Evolutionary conservation across 2,888 invertebrate species (phyloP), one percentile per base, ranked within the genome.

Genomic region (Agriopis aurantiaria): DNA sequence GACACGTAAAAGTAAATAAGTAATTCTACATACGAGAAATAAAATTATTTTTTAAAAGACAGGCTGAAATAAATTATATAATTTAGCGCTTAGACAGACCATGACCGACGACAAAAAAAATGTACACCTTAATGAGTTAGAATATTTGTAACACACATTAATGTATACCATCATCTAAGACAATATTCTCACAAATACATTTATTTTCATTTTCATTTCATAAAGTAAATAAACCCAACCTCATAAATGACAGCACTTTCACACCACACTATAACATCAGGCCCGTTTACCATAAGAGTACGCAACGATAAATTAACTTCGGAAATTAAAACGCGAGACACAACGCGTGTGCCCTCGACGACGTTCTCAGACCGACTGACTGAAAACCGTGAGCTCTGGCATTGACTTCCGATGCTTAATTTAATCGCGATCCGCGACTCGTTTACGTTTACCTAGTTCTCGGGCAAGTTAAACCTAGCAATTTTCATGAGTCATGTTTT

Each of bases 401-500:
- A 75, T 77, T 75, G 75, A 78, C 77, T 73, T 76, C 73, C 71
- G 71, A 74, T 73, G 66, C 64, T 68, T 70, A 69, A 67, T 68
- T 75, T 74, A 61, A 72, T 69, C 45, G 48, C 17, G 14, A 33
- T 8, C 4, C 12, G 62, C 17, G 14, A 33, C 12, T 8, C 12
- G 62, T 66, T 70, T 63, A n/a, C 48, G 55, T 53, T 23, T 52
- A 57, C 56, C 65, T 43, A 69, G 65, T 55, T 41, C 43, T n/a
- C 8, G 23, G 43, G 23, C 43, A 11, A 62, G 66, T 66, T 1
- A 10, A 43, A 9, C n/a, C 56, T 45, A 45, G 14, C 17, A 17
- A 41, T 17, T 45, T 45, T 40, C 3, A 56, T 57, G 57, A 45
- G 45, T 57, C 57, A 57, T 11, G 17, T 23, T 46, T 45, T 58